Evolutionary conservation across 2,113 vertebrate genomes (phyloP).

Genomic region (Notarius quadriscutis): DNA sequence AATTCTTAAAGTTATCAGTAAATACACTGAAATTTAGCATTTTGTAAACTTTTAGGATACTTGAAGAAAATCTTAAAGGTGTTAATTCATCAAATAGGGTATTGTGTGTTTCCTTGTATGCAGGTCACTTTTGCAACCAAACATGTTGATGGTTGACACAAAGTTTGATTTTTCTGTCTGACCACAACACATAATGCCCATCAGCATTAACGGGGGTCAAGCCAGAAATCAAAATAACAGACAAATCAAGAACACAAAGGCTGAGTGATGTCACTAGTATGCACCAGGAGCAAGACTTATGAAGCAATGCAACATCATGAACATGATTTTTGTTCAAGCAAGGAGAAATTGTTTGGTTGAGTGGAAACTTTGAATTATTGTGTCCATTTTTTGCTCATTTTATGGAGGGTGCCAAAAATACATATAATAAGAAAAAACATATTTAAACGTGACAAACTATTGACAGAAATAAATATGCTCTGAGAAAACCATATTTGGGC

Average conservation of each 20-base stretch:
- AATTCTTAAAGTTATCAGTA: too few relatives aligned
- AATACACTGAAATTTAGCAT: too few relatives aligned
- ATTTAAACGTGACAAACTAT: not conserved
- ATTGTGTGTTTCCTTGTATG: not conserved
- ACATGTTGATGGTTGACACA: not conserved
- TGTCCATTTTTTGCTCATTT: too few relatives aligned
- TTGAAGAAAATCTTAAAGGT: too few relatives aligned
- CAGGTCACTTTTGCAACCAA: not conserved
- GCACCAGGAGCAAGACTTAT: not conserved
- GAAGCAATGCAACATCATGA: too few relatives aligned
- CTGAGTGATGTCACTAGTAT: not conserved
- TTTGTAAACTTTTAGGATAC: too few relatives aligned
- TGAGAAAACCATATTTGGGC: not conserved
- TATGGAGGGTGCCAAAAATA: too few relatives aligned
- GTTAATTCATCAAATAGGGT: too few relatives aligned
- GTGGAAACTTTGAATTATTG: too few relatives aligned
- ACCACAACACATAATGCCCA: not conserved
- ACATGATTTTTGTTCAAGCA: too few relatives aligned
- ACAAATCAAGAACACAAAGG: not conserved
- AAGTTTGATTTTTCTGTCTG: not conserved
- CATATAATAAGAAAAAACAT: too few relatives aligned
- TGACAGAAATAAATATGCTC: not conserved
- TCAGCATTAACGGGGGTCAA: not conserved
- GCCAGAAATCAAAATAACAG: not conserved
- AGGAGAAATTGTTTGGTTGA: too few relatives aligned